Percentiles rank a stretch among this genome's conserved stretches.
These are phyloP conservation scores for Lepidocolaptes lacrymiger DNA, from an alignment of 2,797 vertebrate species.

Conservation along the genomic window DNA sequence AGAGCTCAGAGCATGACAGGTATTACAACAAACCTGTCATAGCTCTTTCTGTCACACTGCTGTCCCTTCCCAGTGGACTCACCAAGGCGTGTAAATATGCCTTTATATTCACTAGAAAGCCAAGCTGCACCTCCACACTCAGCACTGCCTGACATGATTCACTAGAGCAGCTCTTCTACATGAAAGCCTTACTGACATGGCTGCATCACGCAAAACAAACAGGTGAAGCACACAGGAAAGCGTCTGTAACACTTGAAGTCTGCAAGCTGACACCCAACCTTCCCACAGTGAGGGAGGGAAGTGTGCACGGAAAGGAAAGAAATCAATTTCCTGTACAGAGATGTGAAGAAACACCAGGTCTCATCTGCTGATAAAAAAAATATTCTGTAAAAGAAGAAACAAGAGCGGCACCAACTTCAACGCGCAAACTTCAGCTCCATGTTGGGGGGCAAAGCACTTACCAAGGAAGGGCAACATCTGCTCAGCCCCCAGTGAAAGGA, in stretches of 20 bases:
- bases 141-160: not conserved
- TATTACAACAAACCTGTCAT: not conserved
- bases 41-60: not conserved
- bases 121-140: not conserved
- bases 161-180: not conserved
- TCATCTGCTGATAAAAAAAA: not conserved
- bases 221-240: not conserved
- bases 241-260: not conserved
- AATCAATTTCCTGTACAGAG: not conserved
- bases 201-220: not conserved
- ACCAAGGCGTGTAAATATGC: not conserved
- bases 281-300: not conserved
- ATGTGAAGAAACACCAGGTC: not conserved
- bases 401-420: not conserved
- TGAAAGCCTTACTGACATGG: not conserved
- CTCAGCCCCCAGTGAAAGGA: not conserved
- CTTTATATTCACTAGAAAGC: not conserved
- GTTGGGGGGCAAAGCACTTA: not conserved
- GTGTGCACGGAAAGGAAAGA: not conserved
- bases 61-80: not conserved
- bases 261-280: not conserved
- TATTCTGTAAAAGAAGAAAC: not conserved
- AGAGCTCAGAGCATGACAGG: not conserved
- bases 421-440: not conserved
- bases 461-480: slow-evolving; percentile 2